These are phyloP conservation scores for Tupiocoris notatus DNA, from an alignment of 2,888 invertebrate species.

Conservation along the genomic window DNA sequence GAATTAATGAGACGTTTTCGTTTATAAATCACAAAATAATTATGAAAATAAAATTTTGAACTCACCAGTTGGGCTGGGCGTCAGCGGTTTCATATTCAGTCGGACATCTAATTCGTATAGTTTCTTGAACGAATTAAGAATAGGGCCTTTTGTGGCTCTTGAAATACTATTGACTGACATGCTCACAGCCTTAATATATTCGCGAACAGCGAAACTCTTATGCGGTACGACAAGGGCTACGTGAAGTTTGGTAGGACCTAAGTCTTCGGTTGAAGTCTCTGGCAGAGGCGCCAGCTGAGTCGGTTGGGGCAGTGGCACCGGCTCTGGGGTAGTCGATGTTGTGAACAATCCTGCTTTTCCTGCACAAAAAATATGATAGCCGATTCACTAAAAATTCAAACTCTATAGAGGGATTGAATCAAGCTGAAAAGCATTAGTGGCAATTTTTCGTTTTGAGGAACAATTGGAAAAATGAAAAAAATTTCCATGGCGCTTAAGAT, in stretches of 20 bases:
- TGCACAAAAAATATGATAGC: too few relatives aligned
- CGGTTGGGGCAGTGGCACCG: constrained; percentile 30
- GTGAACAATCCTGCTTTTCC: constrained; percentile 25
- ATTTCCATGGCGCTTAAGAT: too few relatives aligned
- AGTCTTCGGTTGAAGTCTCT: neutral
- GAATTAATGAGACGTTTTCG: neutral
- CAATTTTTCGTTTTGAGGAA: too few relatives aligned
- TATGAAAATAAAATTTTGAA: too few relatives aligned
- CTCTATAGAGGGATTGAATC: too few relatives aligned
- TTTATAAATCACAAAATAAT: too few relatives aligned
- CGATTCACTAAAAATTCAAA: too few relatives aligned
- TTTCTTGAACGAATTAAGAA: constrained; percentile 61
- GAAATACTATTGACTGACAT: constrained; percentile 66
- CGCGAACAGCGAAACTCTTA: constrained; percentile 66
- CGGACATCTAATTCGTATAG: constrained; percentile 68
- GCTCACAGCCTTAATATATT: constrained; percentile 67
- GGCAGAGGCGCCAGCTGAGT: constrained; percentile 49
- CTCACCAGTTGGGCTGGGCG: constrained; percentile 73
- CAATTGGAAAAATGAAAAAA: neutral
- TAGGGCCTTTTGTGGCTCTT: constrained; percentile 57
- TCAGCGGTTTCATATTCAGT: constrained; percentile 66
- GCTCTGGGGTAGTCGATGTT: constrained; percentile 51
- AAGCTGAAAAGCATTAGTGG: too few relatives aligned
- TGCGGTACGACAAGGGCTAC: constrained; percentile 75
- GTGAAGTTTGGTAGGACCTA: constrained; percentile 56